Base-by-base conservation (phyloP, 2,113 vertebrate species). In the Aythya baeri region DNA sequence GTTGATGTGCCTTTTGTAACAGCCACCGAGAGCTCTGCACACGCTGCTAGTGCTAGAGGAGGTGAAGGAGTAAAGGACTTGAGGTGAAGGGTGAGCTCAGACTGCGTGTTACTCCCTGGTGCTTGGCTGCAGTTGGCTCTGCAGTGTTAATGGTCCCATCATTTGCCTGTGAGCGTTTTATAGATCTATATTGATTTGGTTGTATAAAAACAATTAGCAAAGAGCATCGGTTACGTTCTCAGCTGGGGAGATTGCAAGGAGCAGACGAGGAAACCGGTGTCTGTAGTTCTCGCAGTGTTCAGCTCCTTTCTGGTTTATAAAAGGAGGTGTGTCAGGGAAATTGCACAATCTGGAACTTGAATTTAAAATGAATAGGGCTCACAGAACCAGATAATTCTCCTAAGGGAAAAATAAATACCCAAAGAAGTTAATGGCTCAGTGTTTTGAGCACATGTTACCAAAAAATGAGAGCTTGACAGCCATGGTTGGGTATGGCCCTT, bases 331-430 rank as follows among this genome's bases (percentile, higher is more conserved):
- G 68, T 50, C 0, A 1, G 44, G 62, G 77, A 91, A 55, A 55
- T 81, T 96, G 83, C 77, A 59, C 67, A 94, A 76, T 70, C 74
- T 92, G 80, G 83, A 76, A 43, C 57, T 82, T 32, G 74, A 68
- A 72, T 61, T 57, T 75, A 86, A 91, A 94, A 72, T 83, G 17
- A 94, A 59, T 32, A 70, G 80, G 58, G 81, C 81, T 92, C 71
- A 62, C 41, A 79, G 80, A 88, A 90, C 21, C 61, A 86, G 80
- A 73, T 76, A 89, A 70, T 93, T 72, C 43, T 93, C 80, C 44
- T 62, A 70, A 84, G 83, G 70, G 86, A 50, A 93, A 96, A 94
- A 82, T 65, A 82, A 86, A 87, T 75, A 89, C 54, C 27, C 31
- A 36, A 46, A 58, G 73, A 73, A 86, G 49, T 50, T 79, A 90